Conservation (phyloP, 2,888 invertebrate genomes). For the Iselma pallidipennis region DNA sequence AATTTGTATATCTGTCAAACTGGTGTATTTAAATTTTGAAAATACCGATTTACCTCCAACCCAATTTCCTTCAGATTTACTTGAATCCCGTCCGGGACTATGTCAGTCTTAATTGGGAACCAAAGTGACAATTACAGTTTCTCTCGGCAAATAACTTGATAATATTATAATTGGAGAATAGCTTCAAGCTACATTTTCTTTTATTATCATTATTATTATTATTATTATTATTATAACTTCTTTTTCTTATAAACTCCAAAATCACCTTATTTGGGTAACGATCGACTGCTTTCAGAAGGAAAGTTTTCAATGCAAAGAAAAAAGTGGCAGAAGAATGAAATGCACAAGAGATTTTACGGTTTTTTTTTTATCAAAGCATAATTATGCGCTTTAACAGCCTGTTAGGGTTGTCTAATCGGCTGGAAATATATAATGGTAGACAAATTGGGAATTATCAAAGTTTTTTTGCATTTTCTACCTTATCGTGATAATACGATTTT, state of each 20-base stretch:
- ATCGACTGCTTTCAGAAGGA: background rate
- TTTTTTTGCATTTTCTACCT: slow-evolving; percentile 16
- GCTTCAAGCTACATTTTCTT: slow-evolving; percentile 44
- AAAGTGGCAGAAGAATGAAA: slow-evolving; percentile 24
- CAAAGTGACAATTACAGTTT: slow-evolving; percentile 55
- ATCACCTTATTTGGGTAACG: background rate
- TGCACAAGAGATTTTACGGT: slow-evolving; percentile 1
- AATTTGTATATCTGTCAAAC: background rate
- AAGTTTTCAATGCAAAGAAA: slow-evolving; percentile 11
- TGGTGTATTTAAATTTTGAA: background rate
- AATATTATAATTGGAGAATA: slow-evolving; percentile 55
- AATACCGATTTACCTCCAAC: background rate
- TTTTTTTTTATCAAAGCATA: slow-evolving; percentile 26
- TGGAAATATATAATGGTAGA: slow-evolving; percentile 51
- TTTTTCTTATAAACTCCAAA: background rate
- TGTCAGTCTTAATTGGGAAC: slow-evolving; percentile 54
- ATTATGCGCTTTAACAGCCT: slow-evolving; percentile 38
- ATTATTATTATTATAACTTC: too few relatives aligned
- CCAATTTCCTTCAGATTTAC: too few relatives aligned
- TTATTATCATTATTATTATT: slow-evolving; percentile 9
- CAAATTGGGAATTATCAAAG: slow-evolving; percentile 43
- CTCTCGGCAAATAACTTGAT: slow-evolving; percentile 45
- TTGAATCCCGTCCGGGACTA: slow-evolving; percentile 2
- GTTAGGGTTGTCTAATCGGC: slow-evolving; percentile 47
- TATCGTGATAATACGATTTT: slow-evolving; percentile 13